Percentiles rank a stretch among this genome's conserved stretches.
phyloP scores from a whole-genome alignment of 1,140 invertebrate species.

The Frieseomelitta varia region DNA sequence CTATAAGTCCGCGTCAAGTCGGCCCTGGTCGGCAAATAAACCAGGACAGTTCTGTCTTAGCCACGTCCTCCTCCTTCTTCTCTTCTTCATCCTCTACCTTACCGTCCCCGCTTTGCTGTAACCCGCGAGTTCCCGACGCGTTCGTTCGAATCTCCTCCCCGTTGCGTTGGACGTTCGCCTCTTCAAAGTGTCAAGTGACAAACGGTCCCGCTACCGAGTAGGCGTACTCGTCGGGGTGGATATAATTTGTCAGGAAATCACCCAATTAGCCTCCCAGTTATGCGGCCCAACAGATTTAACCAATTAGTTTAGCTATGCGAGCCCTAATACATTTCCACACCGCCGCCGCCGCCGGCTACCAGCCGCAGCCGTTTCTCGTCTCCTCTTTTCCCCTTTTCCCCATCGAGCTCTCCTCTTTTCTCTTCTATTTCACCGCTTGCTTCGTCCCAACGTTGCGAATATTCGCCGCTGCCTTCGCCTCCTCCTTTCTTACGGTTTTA shows the following conservation, averaged over 20 bases:
- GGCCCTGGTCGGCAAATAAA: constrained; percentile 70
- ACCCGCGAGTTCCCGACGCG: too few species aligned
- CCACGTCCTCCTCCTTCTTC: background rate
- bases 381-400: constrained; percentile 8
- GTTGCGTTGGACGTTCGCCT: constrained; percentile 67
- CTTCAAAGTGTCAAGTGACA: constrained; percentile 81
- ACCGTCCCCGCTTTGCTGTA: background rate
- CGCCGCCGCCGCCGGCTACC: constrained; percentile 53
- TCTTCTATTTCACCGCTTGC: background rate
- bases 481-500: background rate
- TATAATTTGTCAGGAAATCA: constrained; percentile 83
- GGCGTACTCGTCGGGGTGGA: constrained; percentile 80
- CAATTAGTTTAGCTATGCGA: constrained; percentile 83
- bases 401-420: background rate
- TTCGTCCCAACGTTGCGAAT: too few species aligned
- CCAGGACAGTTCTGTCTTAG: constrained; percentile 65
- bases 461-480: background rate
- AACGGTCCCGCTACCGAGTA: constrained; percentile 79
- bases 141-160: constrained; percentile 7
- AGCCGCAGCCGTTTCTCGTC: constrained; percentile 55
- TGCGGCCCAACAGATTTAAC: constrained; percentile 83
- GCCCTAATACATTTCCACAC: constrained; percentile 80
- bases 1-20: constrained; percentile 69
- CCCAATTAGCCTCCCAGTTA: constrained; percentile 83
- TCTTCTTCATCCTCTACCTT: background rate